Base-by-base conservation (phyloP, 2,797 vertebrate species). In the Aulostomus chinensis region DNA sequence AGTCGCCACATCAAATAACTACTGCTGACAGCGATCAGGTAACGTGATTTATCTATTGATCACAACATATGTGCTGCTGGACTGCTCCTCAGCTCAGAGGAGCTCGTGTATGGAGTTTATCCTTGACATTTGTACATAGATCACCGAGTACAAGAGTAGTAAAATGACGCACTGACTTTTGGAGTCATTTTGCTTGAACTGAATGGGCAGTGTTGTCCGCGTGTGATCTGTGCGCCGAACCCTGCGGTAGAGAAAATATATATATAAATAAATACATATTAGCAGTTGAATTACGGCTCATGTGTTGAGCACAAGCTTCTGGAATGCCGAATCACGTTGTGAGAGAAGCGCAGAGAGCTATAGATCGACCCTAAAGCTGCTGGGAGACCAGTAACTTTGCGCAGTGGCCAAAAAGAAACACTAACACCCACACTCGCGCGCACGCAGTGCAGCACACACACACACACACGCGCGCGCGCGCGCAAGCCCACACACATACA, bases 11-110 rank as follows among this genome's bases (percentile, higher is more conserved):
- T 88, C 79, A 68, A 91, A 86, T 92, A 92, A 92, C 89, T 90
- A 78, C 90, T 86, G 88, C 87, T 91, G 86, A 87, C 90, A 89
- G 81, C 87, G 91, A 91, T 73, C 86, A 92, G 91, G 91, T 93
- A 90, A 70, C 30, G 17, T 20, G 13, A 37, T 65, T 20, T 8
- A 28, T 60, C 39, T 31, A 12, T 48, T 32, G n/a, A n/a, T n/a
- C n/a, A n/a, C n/a, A n/a, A n/a, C n/a, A n/a, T n/a, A n/a, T n/a
- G n/a, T n/a, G n/a, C n/a, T n/a, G n/a, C n/a, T n/a, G n/a, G n/a
- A n/a, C n/a, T n/a, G n/a, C n/a, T n/a, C n/a, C n/a, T n/a, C n/a
- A n/a, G n/a, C n/a, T n/a, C n/a, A n/a, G n/a, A n/a, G n/a, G n/a
- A n/a, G n/a, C n/a, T n/a, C n/a, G 30, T 37, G n/a, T 15, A 3